phyloP scores from a whole-genome alignment of 2,888 invertebrate species.

The Congeria kusceri region DNA sequence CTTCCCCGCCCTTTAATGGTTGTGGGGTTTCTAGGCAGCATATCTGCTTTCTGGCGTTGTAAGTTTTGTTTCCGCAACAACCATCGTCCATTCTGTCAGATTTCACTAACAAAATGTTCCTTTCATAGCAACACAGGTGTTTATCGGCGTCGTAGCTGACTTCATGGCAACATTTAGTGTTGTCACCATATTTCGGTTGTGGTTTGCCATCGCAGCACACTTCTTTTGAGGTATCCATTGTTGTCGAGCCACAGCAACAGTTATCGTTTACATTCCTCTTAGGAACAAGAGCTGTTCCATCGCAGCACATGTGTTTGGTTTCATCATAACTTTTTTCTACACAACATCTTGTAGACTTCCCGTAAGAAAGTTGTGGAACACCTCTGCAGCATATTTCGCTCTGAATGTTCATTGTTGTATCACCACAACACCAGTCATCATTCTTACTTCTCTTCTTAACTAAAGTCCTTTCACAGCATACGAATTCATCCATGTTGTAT shows the following conservation, averaged over 20 bases:
- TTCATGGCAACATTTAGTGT: slow-evolving; percentile 48
- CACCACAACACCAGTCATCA: slow-evolving; percentile 55
- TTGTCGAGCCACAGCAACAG: slow-evolving; percentile 56
- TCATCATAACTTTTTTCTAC: slow-evolving; percentile 34
- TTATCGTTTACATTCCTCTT: slow-evolving; percentile 48
- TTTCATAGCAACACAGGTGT: slow-evolving; percentile 32
- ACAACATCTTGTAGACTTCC: slow-evolving; percentile 48
- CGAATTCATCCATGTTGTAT: slow-evolving; percentile 28
- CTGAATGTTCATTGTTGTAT: slow-evolving; percentile 39
- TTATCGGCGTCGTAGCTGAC: slow-evolving; percentile 45
- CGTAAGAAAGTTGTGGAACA: slow-evolving; percentile 35
- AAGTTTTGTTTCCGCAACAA: slow-evolving; percentile 51
- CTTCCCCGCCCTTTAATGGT: slow-evolving; percentile 42
- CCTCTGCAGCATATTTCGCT: slow-evolving; percentile 47
- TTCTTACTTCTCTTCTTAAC: slow-evolving; percentile 27
- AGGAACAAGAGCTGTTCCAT: slow-evolving; percentile 26
- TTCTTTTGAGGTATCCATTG: slow-evolving; percentile 48
- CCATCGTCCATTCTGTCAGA: slow-evolving; percentile 38
- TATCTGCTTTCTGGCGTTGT: slow-evolving; percentile 45
- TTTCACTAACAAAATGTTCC: slow-evolving; percentile 28
- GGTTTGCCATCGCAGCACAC: slow-evolving; percentile 55
- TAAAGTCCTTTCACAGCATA: slow-evolving; percentile 41
- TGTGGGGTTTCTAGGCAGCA: slow-evolving; percentile 53
- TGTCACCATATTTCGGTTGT: slow-evolving; percentile 33
- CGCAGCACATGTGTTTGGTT: slow-evolving; percentile 45